Evolutionary conservation across 2,113 vertebrate species (phyloP), one percentile per base, ranked within the genome.

Genomic region (Globicephala melas): DNA sequence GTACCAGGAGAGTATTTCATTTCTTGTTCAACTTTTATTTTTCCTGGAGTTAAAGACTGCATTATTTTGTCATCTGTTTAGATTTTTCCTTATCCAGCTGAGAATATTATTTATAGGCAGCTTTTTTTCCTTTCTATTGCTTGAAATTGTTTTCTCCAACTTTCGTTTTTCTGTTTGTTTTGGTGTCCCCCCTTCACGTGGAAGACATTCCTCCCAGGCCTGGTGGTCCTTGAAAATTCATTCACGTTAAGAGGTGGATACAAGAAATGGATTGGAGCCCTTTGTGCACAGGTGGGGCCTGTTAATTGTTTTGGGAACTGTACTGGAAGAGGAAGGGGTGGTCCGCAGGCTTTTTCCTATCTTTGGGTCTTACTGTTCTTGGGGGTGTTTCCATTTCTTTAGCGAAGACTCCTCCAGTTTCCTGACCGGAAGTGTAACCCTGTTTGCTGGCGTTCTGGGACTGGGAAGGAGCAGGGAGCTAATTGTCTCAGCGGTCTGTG

Each of bases 21-120:
- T 93, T 94, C 65, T 86, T 33, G 25, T 28, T 96, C 65, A 91
- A 79, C 33, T 95, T 83, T 88, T 84, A 58, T 96, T 87, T 92
- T 93, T 77, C 79, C 77, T 82, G 53, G 25, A 58, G 41, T 90
- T 93, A 77, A 80, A 67, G 62, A 74, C 17, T 41, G 55, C n/a
- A 47, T 83, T 28, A 28, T 67, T 77, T 86, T 70, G 67, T 63
- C 1, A 5, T 77, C 21, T 70, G 25, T 55, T 91, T 91, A 68
- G 58, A 25, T 81, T 76, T 92, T 85, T n/a, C 31, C 47, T 74
- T 76, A 70, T 81, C 33, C 79, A 63, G 41, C 11, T 62, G 50
- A 81, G 53, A 38, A 87, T 91, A 76, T 63, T 76, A 85, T 73
- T 80, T 65, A 81, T 28, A 70, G 68, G 63, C 15, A 53, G 53